Percentiles rank a stretch among this genome's conserved stretches.
Evolutionary conservation across 2,888 invertebrate species (phyloP).

Genomic region (Ennomos erosarius): DNA sequence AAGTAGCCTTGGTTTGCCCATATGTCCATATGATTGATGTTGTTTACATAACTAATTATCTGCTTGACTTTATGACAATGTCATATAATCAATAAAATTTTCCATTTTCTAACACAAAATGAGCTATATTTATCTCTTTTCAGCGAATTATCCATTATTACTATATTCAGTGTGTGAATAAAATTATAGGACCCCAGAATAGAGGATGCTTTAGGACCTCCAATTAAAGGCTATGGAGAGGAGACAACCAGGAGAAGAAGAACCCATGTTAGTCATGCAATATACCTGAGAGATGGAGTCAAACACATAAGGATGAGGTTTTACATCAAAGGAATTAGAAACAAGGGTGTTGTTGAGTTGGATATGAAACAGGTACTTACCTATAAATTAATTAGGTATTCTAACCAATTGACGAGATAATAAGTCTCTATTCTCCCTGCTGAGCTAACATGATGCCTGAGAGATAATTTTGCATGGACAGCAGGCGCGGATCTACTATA

Average conservation of each 20-base stretch:
- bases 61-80: constrained; percentile 1
- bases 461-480: no score
- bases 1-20: constrained; percentile 1
- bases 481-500: no score
- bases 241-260: constrained; percentile 93
- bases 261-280: constrained; percentile 92
- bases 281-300: constrained; percentile 90
- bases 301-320: constrained; percentile 95
- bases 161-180: neutral
- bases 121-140: neutral
- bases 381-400: no score
- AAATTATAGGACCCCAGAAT: constrained; percentile 87
- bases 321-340: constrained; percentile 93
- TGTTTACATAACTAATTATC: constrained; percentile 30
- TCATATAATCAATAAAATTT: no score
- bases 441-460: no score
- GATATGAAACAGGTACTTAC: constrained; percentile 92
- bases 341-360: constrained; percentile 93
- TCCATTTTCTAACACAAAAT: no score
- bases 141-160: neutral
- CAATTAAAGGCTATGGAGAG: constrained; percentile 95
- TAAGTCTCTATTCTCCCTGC: no score
- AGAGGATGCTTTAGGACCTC: constrained; percentile 93
- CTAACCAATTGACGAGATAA: no score
- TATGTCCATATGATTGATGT: constrained; percentile 25